phyloP scores from a whole-genome alignment of 2,113 vertebrate species.

The Anas platyrhynchos region DNA sequence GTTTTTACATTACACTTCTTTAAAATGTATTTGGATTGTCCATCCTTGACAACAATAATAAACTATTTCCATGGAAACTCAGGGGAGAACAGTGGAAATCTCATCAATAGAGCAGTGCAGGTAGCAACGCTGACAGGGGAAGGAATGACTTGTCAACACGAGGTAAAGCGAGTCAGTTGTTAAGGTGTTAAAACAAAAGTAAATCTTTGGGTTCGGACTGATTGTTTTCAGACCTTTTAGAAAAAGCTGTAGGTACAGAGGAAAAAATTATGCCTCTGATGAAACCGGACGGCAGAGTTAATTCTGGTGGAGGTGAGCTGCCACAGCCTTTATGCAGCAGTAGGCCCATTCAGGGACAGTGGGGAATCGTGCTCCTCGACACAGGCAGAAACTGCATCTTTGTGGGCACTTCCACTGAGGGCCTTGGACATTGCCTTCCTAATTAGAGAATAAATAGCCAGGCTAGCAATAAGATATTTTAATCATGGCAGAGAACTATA shows the following conservation, averaged over 20 bases:
- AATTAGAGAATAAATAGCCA: neutral
- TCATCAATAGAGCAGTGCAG: conserved; percentile 21
- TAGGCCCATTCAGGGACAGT: rapidly evolving
- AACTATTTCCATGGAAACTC: conserved; percentile 74
- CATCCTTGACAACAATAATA: conserved; percentile 60
- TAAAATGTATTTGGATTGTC: conserved; percentile 29
- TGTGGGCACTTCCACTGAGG: neutral
- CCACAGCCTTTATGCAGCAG: rapidly evolving
- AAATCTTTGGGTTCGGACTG: neutral
- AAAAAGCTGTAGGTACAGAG: neutral
- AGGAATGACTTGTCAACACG: neutral
- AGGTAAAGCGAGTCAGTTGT: neutral
- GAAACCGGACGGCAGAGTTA: neutral
- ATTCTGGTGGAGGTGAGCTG: neutral
- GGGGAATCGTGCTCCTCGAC: neutral
- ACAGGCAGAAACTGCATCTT: neutral
- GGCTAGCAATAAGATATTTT: neutral
- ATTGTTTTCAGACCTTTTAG: neutral
- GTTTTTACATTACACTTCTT: conserved; percentile 34
- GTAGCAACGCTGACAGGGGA: neutral
- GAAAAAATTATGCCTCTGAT: neutral
- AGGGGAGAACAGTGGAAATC: neutral
- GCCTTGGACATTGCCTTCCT: neutral
- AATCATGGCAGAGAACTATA: neutral
- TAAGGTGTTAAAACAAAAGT: conserved; percentile 2